These are phyloP conservation scores for Tuberolachnus salignus DNA, from an alignment of 2,888 invertebrate genomes.

Conservation along the genomic window DNA sequence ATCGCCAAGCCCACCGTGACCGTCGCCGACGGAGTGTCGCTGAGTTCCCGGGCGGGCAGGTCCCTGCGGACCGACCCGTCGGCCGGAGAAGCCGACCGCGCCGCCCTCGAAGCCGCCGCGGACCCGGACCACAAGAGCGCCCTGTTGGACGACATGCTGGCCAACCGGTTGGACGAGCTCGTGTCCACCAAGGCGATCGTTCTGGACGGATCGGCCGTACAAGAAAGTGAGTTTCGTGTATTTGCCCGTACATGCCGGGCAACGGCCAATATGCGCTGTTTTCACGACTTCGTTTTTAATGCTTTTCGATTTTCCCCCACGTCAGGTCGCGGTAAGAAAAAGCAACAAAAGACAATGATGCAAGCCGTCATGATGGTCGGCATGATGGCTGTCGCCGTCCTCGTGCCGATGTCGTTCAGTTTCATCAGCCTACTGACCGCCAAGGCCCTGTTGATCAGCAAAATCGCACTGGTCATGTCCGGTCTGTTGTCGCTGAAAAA, in stretches of 20 bases:
- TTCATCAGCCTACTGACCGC: slow-evolving; percentile 47
- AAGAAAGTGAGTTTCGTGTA: slow-evolving; percentile 33
- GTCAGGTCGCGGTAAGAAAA: slow-evolving; percentile 49
- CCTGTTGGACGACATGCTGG: slow-evolving; percentile 43
- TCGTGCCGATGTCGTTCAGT: slow-evolving; percentile 50
- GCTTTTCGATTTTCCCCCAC: not conserved
- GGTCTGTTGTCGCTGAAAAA: slow-evolving; percentile 55
- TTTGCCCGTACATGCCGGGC: too few species aligned
- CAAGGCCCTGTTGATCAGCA: slow-evolving; percentile 56
- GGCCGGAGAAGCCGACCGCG: slow-evolving; percentile 48
- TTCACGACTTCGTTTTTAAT: too few species aligned
- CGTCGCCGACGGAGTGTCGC: slow-evolving; percentile 18
- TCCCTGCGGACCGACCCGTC: slow-evolving; percentile 42
- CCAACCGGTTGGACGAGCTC: slow-evolving; percentile 27
- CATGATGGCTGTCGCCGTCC: slow-evolving; percentile 48
- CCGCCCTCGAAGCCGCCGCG: slow-evolving; percentile 47
- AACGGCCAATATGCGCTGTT: too few species aligned
- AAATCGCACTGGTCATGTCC: slow-evolving; percentile 56
- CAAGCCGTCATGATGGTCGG: slow-evolving; percentile 55
- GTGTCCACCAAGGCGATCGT: slow-evolving; percentile 46
- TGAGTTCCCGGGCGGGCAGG: slow-evolving; percentile 39
- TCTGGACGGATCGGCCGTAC: slow-evolving; percentile 25
- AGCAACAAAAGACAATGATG: slow-evolving; percentile 43
- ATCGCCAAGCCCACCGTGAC: slow-evolving; percentile 16
- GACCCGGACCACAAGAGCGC: slow-evolving; percentile 26